phyloP scores from a whole-genome alignment of 2,797 vertebrate species.

The Hapalemur alaotrensis region DNA sequence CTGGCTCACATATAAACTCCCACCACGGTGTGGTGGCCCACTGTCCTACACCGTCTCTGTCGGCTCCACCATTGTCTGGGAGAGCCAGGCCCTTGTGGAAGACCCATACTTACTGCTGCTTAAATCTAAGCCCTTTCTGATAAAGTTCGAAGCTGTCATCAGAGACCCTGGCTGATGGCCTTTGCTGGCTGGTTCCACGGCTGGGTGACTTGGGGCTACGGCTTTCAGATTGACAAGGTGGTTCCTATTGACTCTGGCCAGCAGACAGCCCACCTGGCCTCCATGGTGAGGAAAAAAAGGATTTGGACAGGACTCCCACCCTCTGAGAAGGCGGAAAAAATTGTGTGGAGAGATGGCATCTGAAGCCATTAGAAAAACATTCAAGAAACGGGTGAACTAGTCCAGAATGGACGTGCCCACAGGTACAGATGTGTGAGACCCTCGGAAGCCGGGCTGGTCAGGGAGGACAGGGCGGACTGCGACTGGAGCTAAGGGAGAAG shows the following conservation, averaged over 20 bases:
- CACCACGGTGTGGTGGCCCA: not conserved
- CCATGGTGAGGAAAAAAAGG: not conserved
- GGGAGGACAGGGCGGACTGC: fast-evolving
- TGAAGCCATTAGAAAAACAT: not conserved
- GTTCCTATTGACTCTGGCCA: not conserved
- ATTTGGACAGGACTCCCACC: not conserved
- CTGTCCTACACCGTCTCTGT: not conserved
- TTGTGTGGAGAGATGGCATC: not conserved
- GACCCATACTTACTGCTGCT: not conserved
- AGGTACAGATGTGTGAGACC: not conserved
- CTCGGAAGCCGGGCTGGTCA: too few species aligned
- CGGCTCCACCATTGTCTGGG: not conserved
- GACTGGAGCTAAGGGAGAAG: too few species aligned
- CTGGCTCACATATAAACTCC: not conserved
- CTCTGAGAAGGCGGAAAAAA: not conserved
- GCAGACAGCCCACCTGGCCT: not conserved
- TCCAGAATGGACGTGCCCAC: too few species aligned
- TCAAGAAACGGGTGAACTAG: not conserved
- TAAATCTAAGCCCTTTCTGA: not conserved
- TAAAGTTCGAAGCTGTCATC: too few species aligned
- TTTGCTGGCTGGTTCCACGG: fast-evolving
- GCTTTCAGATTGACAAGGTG: not conserved
- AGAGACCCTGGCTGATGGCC: not conserved
- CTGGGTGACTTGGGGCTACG: not conserved
- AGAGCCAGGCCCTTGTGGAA: fast-evolving